These are phyloP conservation scores for Mus musculus DNA, from an alignment of 2,113 vertebrate genomes.

Conservation along the genomic window GRCm39 chr4:125945501-125946000, in stretches of 20 bases:
- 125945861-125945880: neutral
- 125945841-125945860: neutral
- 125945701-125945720: neutral
- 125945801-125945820: neutral
- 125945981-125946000: neutral
- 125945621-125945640: neutral
- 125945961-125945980: neutral
- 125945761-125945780: neutral
- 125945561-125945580: neutral
- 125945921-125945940: neutral
- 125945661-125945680: neutral
- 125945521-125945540: neutral
- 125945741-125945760: neutral
- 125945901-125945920: neutral
- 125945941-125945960: neutral
- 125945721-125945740: neutral
- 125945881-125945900: neutral
- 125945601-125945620: neutral
- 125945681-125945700: neutral
- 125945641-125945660: neutral
- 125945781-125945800: neutral
- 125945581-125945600: neutral
- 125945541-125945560: neutral
- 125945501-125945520: neutral
- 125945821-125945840: neutral